Evolutionary conservation across 2,888 invertebrate genomes (phyloP).

Genomic region (Hesperia comma): DNA sequence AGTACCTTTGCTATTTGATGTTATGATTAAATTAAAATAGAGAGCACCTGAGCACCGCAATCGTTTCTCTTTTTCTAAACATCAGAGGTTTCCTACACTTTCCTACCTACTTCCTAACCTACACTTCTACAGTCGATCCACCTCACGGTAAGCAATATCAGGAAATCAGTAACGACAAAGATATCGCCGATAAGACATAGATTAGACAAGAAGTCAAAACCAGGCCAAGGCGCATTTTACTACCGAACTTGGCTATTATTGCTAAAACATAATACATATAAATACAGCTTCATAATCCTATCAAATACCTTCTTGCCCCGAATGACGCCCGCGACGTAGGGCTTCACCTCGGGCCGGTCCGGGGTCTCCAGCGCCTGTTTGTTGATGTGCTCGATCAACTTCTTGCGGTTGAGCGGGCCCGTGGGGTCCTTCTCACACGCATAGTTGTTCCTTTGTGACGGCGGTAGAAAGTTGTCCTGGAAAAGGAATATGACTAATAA

Average conservation of each 20-base stretch:
- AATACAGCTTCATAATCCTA: neutral
- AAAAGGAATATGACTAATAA: slow-evolving; percentile 50
- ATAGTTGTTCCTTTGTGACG: slow-evolving; percentile 97
- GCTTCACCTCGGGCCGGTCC: slow-evolving; percentile 97
- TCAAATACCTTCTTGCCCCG: slow-evolving; percentile 93
- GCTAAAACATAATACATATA: too few species aligned
- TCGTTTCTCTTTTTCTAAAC: too few species aligned
- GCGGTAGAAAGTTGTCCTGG: slow-evolving; percentile 98
- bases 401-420: slow-evolving; percentile 97
- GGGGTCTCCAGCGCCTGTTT: slow-evolving; percentile 99
- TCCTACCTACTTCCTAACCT: too few species aligned
- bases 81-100: too few species aligned
- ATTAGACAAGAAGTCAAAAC: too few species aligned
- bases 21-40: too few species aligned
- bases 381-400: slow-evolving; percentile 97
- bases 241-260: too few species aligned
- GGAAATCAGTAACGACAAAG: neutral
- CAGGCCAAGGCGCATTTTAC: too few species aligned
- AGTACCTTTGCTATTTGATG: too few species aligned
- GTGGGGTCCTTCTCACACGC: slow-evolving; percentile 98
- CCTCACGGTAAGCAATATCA: neutral
- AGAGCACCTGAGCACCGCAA: too few species aligned
- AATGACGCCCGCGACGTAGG: slow-evolving; percentile 94
- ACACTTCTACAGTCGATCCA: too few species aligned
- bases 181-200: too few species aligned